Percentiles rank a stretch among this genome's conserved stretches.
phyloP scores from a whole-genome alignment of 2,113 vertebrate genomes.

The Myrmecophaga tridactyla region DNA sequence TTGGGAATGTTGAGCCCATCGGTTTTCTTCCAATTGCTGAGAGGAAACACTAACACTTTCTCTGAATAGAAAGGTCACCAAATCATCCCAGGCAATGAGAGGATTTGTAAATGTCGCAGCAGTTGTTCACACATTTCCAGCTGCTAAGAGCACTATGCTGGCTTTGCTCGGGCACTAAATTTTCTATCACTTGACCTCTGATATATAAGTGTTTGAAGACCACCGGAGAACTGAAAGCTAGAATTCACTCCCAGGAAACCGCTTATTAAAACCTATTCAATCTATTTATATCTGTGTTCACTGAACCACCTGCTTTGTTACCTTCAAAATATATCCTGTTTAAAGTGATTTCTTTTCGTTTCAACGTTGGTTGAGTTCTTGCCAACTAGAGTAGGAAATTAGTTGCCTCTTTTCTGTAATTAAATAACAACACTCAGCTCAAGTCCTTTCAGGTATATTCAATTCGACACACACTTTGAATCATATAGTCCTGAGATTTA shows the following conservation, averaged over 20 bases:
- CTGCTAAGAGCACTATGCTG: constrained; percentile 40
- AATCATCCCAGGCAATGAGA: constrained; percentile 68
- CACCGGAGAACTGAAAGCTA: constrained; percentile 45
- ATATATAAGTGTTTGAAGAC: neutral
- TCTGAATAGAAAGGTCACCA: constrained; percentile 55
- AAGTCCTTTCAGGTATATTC: neutral
- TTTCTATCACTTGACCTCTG: constrained; percentile 68
- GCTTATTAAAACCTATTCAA: constrained; percentile 26
- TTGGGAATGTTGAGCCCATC: neutral
- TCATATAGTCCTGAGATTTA: neutral
- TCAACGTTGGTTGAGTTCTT: neutral
- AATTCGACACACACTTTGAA: neutral
- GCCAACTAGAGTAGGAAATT: neutral
- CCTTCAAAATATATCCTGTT: constrained; percentile 39
- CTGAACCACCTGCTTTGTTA: neutral
- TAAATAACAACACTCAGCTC: neutral
- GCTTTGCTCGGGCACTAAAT: constrained; percentile 33
- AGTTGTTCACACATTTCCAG: constrained; percentile 67
- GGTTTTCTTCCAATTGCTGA: neutral
- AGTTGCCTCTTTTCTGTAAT: neutral
- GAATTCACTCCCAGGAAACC: constrained; percentile 50
- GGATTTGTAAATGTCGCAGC: constrained; percentile 78
- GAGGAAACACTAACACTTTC: constrained; percentile 34
- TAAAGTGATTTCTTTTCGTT: constrained; percentile 24
- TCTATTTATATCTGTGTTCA: neutral